Percentiles rank a stretch among this genome's conserved stretches.
phyloP scores from a whole-genome alignment of 2,888 invertebrate species.

The Drosophila algonquin region DNA sequence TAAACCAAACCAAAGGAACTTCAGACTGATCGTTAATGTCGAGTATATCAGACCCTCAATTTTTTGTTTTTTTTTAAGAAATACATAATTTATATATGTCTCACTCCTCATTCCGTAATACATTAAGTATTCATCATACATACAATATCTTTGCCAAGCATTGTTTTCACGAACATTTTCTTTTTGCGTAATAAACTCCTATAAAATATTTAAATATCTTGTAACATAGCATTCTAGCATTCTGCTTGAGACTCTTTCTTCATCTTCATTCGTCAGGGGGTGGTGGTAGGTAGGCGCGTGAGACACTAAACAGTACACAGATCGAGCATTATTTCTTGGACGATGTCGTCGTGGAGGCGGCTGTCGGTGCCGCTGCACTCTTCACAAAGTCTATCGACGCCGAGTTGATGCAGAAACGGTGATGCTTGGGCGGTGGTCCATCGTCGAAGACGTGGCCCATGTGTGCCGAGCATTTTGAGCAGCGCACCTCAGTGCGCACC shows the following conservation, averaged over 20 bases:
- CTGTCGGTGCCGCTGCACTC: conserved; percentile 47
- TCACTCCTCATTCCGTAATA: conserved; percentile 38
- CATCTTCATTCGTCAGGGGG: background rate
- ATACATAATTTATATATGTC: conserved; percentile 23
- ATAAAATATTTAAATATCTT: conserved; percentile 53
- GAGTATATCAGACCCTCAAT: background rate
- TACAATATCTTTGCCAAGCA: conserved; percentile 29
- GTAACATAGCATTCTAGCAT: conserved; percentile 22
- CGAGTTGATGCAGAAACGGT: conserved; percentile 98
- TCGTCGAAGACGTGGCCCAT: conserved; percentile 99
- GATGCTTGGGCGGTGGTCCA: conserved; percentile 96
- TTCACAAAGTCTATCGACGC: conserved; percentile 85
- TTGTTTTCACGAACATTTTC: background rate
- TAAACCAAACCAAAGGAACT: conserved; percentile 5
- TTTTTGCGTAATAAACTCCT: conserved; percentile 61
- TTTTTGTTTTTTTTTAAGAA: background rate
- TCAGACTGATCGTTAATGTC: conserved; percentile 19
- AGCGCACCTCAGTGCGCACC: conserved; percentile 97
- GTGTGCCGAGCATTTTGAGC: conserved; percentile 96
- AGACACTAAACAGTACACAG: conserved; percentile 13
- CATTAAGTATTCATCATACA: conserved; percentile 34
- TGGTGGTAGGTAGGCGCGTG: conserved; percentile 3
- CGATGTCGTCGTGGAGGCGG: conserved; percentile 61
- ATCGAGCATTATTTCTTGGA: conserved; percentile 71
- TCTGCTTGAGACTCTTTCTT: conserved; percentile 19